Conservation (phyloP, 1,140 invertebrate species). For the Andrena cerasifolii region DNA sequence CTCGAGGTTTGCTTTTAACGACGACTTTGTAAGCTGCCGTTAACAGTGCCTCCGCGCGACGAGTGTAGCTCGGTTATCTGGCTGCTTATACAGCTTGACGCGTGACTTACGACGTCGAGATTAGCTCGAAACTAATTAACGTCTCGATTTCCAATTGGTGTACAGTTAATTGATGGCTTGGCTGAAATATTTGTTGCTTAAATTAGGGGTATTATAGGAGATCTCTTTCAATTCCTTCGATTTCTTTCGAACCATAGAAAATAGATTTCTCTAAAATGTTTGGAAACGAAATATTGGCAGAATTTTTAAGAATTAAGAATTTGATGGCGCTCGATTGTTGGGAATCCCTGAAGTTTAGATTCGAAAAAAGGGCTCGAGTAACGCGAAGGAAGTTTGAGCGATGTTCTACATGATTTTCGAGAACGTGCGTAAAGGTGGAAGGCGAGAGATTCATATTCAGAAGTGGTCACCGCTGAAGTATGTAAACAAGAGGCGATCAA, state of each 20-base stretch:
- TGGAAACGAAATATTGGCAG: no score
- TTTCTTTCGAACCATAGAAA: no score
- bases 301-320: no score
- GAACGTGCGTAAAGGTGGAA: constrained; percentile 51
- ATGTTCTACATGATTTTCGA: constrained; percentile 47
- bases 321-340: no score
- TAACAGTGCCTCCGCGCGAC: constrained; percentile 7
- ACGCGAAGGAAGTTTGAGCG: background rate
- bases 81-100: constrained; percentile 2
- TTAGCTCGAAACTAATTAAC: background rate
- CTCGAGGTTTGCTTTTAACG: constrained; percentile 19
- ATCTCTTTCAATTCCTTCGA: no score
- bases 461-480: constrained; percentile 67
- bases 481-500: constrained; percentile 77
- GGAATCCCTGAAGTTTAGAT: no score
- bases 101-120: background rate
- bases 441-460: constrained; percentile 72
- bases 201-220: no score
- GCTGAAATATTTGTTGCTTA: no score
- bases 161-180: no score
- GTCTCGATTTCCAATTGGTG: background rate
- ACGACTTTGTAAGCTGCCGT: constrained; percentile 32
- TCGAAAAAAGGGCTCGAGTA: background rate
- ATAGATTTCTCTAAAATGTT: no score
- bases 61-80: constrained; percentile 1